Conservation (phyloP, 2,888 invertebrate species). For the Mesoligia furuncula region DNA sequence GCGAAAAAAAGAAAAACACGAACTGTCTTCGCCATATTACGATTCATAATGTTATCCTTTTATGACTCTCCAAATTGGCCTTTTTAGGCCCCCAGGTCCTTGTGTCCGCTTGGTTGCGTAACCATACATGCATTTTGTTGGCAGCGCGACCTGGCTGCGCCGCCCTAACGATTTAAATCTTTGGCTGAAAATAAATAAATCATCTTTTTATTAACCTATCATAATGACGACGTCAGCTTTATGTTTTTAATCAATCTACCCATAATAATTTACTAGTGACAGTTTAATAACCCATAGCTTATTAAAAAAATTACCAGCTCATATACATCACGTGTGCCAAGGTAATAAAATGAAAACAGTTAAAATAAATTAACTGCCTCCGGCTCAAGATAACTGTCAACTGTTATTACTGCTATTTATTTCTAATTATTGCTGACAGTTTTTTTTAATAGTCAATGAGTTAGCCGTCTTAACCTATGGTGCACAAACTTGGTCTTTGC, state of each 20-base stretch:
- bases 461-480: no score
- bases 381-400: constrained; percentile 29
- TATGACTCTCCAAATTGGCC: no score
- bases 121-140: no score
- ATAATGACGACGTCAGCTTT: background rate
- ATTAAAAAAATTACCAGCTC: background rate
- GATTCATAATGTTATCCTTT: no score
- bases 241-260: background rate
- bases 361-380: constrained; percentile 42
- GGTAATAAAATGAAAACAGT: constrained; percentile 30
- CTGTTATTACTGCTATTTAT: background rate
- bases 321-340: constrained; percentile 32
- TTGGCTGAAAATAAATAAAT: background rate
- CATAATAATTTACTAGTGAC: background rate
- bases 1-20: no score
- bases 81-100: no score
- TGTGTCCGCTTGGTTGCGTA: no score
- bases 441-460: background rate
- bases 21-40: no score
- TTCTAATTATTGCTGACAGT: background rate
- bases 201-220: background rate
- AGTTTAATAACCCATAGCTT: background rate
- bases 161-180: background rate
- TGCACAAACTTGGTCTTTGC: no score
- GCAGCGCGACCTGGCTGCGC: no score